Evolutionary conservation across 2,888 invertebrate species (phyloP), one percentile per base, ranked within the genome.

Genomic region (Spisula subtruncata): DNA sequence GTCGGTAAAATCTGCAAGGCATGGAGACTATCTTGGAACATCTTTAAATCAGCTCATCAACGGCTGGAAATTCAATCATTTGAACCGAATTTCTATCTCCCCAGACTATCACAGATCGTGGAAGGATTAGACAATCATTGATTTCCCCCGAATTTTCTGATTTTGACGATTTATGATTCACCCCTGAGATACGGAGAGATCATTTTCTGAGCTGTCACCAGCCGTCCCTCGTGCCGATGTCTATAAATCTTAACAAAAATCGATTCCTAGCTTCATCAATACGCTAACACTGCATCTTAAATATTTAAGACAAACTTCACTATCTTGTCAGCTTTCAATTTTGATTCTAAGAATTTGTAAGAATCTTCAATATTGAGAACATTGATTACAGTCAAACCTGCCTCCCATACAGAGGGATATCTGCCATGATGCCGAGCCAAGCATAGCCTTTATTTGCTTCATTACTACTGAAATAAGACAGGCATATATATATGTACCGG

Each of bases 221-320:
- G 35, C n/a, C 25, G 85, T 85, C 85, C 46, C 85, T 32, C 29
- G 35, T 14, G 56, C 32, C 60, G 85, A 80, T 35, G 48, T 51
- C 85, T 35, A 85, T 85, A 85, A 85, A 85, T 85, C 85, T 80
- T 84, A 41, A 85, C 56, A 85, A 85, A 85, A 85, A 85, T 85
- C 85, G 51, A 85, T 85, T 32, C 14, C 14, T 6, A 18, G 18
- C 85, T 56, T 85, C 80, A 85, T 85, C 85, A 85, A 85, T 85
- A 85, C 56, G 85, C 75, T 35, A 41, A 18, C 41, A n/a, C 85
- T 32, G 75, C 75, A 71, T 29, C 75, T 46, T 84, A 41, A 41
- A 41, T 41, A 87, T 83, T 87, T 56, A 85, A 80, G 75, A 84
- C 0, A 16, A n/a, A n/a, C n/a, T 84, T 84, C 71, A 48, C 46